Percentiles rank a stretch among this genome's conserved stretches.
phyloP scores from a whole-genome alignment of 2,113 vertebrate genomes.

The Hepsetus odoe region DNA sequence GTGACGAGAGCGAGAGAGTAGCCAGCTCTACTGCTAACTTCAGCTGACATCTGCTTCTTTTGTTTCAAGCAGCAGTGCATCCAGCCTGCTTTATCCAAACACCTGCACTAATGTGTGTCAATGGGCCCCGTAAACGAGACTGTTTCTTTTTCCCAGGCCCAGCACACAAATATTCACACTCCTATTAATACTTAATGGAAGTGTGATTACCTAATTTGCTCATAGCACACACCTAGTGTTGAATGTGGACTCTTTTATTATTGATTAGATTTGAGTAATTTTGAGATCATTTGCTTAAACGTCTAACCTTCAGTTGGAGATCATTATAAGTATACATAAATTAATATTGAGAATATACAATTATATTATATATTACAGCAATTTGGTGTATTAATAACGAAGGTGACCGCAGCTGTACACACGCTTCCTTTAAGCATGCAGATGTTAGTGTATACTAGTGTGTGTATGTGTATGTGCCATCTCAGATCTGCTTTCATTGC shows the following conservation, averaged over 20 bases:
- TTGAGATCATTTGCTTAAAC: too few relatives aligned
- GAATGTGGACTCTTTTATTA: background rate
- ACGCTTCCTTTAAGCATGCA: slow-evolving; percentile 5
- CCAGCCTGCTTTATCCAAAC: background rate
- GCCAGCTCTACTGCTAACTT: slow-evolving; percentile 50
- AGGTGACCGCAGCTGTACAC: background rate
- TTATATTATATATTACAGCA: too few relatives aligned
- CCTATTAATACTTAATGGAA: slow-evolving; percentile 16
- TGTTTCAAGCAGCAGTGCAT: slow-evolving; percentile 53
- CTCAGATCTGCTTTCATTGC: background rate
- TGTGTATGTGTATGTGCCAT: background rate
- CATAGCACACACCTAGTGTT: background rate
- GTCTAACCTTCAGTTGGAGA: too few relatives aligned
- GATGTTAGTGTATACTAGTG: slow-evolving; percentile 4
- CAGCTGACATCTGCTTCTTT: slow-evolving; percentile 69
- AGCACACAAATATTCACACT: slow-evolving; percentile 19
- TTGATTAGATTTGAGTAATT: too few relatives aligned
- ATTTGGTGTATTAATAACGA: too few relatives aligned
- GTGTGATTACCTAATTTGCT: slow-evolving; percentile 17
- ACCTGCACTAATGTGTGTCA: background rate
- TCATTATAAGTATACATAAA: too few relatives aligned
- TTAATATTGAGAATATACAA: too few relatives aligned
- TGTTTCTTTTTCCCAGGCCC: background rate
- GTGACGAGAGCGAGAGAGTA: slow-evolving; percentile 24
- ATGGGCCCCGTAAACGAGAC: background rate